Percentiles rank a stretch among this genome's conserved stretches.
These are phyloP conservation scores for Cynodonichthys magdalenae DNA, from an alignment of 2,797 vertebrate genomes.

Conservation along the genomic window DNA sequence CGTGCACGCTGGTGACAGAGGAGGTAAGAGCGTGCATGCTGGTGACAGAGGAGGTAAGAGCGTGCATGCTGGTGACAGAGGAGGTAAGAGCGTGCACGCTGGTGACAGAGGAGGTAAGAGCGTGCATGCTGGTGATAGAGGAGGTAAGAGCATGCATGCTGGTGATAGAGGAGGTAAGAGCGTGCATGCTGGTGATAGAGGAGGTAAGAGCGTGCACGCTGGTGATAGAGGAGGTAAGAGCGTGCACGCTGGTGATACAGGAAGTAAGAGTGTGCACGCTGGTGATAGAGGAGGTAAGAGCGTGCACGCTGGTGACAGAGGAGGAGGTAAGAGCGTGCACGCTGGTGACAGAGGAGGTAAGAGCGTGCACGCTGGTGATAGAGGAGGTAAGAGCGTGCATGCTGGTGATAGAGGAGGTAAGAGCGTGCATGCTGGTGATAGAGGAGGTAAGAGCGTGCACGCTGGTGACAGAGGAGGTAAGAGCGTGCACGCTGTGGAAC, in stretches of 20 bases:
- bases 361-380: slow-evolving; percentile 71
- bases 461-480: slow-evolving; percentile 62
- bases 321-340: no score
- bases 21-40: no score
- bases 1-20: slow-evolving; percentile 71
- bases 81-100: no score
- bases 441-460: slow-evolving; percentile 66
- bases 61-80: slow-evolving; percentile 71
- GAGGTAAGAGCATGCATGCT: no score
- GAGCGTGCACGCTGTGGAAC: slow-evolving; percentile 75
- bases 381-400: no score
- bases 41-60: slow-evolving; percentile 68
- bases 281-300: slow-evolving; percentile 68
- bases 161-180: slow-evolving; percentile 68
- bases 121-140: slow-evolving; percentile 71
- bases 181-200: slow-evolving; percentile 71
- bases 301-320: slow-evolving; percentile 71
- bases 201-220: no score
- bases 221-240: slow-evolving; percentile 68
- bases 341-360: slow-evolving; percentile 62
- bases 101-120: slow-evolving; percentile 68
- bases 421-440: slow-evolving; percentile 68
- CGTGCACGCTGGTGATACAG: slow-evolving; percentile 71
- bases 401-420: slow-evolving; percentile 62
- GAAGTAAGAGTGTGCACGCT: no score